These are phyloP conservation scores for Phrynosoma platyrhinos DNA, from an alignment of 2,113 vertebrate genomes.

Conservation along the genomic window DNA sequence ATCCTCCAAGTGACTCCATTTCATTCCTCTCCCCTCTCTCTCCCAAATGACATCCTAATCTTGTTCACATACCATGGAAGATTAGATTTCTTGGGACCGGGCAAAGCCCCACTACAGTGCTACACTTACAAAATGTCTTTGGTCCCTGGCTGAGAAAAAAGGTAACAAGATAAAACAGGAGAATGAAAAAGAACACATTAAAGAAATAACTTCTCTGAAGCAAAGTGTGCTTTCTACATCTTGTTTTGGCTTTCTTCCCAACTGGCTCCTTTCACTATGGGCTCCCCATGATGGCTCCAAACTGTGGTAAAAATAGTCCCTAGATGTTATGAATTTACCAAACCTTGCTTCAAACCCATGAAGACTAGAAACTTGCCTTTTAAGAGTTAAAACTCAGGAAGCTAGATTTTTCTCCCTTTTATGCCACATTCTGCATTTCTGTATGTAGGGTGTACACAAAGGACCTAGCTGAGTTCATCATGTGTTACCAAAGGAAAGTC, in stretches of 20 bases:
- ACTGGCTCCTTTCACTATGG: too few relatives aligned
- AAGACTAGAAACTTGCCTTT: background rate
- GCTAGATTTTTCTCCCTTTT: too few relatives aligned
- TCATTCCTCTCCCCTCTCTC: too few relatives aligned
- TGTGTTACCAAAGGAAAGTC: too few relatives aligned
- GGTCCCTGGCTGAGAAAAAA: background rate
- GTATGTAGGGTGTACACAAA: background rate
- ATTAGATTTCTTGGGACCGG: conserved; percentile 8
- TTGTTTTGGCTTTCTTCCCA: too few relatives aligned
- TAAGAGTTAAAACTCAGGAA: too few relatives aligned
- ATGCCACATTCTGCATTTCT: too few relatives aligned
- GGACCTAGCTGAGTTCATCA: background rate
- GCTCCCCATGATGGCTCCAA: too few relatives aligned
- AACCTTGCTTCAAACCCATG: background rate
- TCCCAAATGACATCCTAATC: background rate
- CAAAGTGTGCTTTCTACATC: too few relatives aligned
- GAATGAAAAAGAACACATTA: background rate
- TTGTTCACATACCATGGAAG: background rate
- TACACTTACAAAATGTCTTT: background rate
- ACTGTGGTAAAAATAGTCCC: too few relatives aligned
- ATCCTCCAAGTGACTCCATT: background rate
- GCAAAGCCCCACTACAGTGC: background rate
- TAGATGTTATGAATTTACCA: too few relatives aligned
- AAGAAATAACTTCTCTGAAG: too few relatives aligned
- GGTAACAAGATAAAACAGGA: background rate